Evolutionary conservation across 2,888 invertebrate species (phyloP).

Genomic region (Platycnemis pennipes): DNA sequence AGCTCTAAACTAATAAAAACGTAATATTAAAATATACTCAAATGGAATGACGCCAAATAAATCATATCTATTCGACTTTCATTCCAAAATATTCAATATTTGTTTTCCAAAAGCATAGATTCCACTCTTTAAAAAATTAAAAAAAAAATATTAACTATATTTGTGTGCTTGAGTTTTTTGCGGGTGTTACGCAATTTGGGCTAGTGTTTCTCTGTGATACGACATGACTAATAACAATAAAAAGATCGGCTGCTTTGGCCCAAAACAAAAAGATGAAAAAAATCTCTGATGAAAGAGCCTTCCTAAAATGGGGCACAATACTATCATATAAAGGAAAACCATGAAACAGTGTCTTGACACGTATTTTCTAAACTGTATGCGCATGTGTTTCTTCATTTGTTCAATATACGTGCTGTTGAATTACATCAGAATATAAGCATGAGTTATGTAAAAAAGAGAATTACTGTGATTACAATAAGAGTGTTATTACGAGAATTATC

Average conservation of each 20-base stretch:
- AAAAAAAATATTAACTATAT: background rate
- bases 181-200: constrained; percentile 49
- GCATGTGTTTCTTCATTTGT: constrained; percentile 7
- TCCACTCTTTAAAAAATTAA: background rate
- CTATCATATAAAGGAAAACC: constrained; percentile 29
- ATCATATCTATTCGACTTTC: background rate
- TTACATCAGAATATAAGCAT: constrained; percentile 5
- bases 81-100: no score
- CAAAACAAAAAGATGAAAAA: constrained; percentile 17
- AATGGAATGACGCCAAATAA: background rate
- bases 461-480: constrained; percentile 54
- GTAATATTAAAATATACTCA: background rate
- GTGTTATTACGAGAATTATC: constrained; percentile 10
- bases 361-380: constrained; percentile 28
- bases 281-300: constrained; percentile 44
- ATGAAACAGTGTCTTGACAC: constrained; percentile 38
- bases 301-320: constrained; percentile 45
- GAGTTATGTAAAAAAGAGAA: background rate
- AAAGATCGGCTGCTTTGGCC: constrained; percentile 64
- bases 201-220: constrained; percentile 65
- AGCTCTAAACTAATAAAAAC: background rate
- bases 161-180: constrained; percentile 61
- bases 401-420: constrained; percentile 1
- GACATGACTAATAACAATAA: constrained; percentile 65
- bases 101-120: background rate